Evolutionary conservation across 2,888 invertebrate species (phyloP).

Genomic region (Lasioglossum zephyrum): DNA sequence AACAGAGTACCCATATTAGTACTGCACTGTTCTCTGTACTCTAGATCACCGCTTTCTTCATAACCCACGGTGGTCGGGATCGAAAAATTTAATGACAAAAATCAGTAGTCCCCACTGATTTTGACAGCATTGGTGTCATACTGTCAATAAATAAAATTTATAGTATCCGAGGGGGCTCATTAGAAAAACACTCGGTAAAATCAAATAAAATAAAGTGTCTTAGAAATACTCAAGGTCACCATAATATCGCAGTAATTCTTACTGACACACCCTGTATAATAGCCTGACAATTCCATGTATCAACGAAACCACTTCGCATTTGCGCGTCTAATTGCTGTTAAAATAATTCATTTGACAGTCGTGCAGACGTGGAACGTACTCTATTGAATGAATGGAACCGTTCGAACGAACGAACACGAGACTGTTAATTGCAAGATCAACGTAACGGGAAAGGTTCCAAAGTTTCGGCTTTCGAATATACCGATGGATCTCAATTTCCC

Average conservation of each 20-base stretch:
- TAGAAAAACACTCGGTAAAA: too few species aligned
- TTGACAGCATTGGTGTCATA: too few species aligned
- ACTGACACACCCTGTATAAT: too few species aligned
- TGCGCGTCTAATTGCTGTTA: neutral
- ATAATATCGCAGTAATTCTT: too few species aligned
- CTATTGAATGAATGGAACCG: neutral
- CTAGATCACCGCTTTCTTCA: neutral
- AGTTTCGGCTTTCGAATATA: neutral
- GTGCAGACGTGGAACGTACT: neutral
- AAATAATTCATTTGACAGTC: neutral
- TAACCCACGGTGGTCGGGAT: neutral
- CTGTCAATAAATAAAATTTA: too few species aligned
- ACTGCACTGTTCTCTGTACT: neutral
- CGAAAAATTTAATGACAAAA: neutral
- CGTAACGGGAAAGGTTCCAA: neutral
- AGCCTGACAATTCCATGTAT: too few species aligned
- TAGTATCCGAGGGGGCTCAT: too few species aligned
- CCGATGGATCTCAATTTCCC: constrained; percentile 40
- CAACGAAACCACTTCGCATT: too few species aligned
- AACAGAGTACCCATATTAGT: constrained; percentile 59
- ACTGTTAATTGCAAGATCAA: neutral
- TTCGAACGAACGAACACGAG: neutral
- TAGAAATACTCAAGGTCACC: too few species aligned
- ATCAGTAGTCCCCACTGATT: too few species aligned
- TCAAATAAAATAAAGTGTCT: too few species aligned